These are phyloP conservation scores for Todus mexicanus DNA, from an alignment of 2,797 vertebrate genomes.

Conservation along the genomic window DNA sequence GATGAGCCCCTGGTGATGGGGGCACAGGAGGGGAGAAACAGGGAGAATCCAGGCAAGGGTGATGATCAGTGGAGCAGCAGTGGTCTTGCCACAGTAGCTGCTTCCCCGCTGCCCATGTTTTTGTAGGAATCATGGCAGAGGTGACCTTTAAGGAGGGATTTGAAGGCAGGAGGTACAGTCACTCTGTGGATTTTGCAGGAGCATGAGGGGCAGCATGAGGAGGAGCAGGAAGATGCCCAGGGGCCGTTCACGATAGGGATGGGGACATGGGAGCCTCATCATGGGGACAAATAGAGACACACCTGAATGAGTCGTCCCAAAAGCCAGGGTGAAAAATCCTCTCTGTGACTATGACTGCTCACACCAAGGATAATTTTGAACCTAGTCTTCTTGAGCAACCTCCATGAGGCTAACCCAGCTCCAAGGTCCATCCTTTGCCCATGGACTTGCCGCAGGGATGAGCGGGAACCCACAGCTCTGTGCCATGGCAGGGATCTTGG, in stretches of 20 bases:
- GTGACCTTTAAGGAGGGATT: background rate
- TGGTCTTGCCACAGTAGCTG: background rate
- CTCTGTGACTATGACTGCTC: accelerated
- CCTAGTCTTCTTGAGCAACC: accelerated
- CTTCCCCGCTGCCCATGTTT: background rate
- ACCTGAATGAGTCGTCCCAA: background rate
- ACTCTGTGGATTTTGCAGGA: accelerated
- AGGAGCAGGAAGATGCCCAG: background rate
- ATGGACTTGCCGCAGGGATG: accelerated
- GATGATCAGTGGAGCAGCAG: accelerated
- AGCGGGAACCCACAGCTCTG: accelerated
- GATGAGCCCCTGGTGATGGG: accelerated
- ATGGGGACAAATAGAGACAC: background rate
- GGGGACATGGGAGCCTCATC: accelerated
- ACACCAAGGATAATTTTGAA: no score
- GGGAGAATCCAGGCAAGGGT: accelerated
- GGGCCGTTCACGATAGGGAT: accelerated
- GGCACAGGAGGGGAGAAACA: background rate
- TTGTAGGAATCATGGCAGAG: background rate
- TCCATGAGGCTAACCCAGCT: background rate
- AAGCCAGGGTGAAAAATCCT: accelerated
- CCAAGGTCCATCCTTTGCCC: accelerated
- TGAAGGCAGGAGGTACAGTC: accelerated
- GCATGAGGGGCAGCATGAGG: accelerated
- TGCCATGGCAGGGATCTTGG: background rate